phyloP scores from a whole-genome alignment of 2,113 vertebrate species.

The Ageneiosus marmoratus region DNA sequence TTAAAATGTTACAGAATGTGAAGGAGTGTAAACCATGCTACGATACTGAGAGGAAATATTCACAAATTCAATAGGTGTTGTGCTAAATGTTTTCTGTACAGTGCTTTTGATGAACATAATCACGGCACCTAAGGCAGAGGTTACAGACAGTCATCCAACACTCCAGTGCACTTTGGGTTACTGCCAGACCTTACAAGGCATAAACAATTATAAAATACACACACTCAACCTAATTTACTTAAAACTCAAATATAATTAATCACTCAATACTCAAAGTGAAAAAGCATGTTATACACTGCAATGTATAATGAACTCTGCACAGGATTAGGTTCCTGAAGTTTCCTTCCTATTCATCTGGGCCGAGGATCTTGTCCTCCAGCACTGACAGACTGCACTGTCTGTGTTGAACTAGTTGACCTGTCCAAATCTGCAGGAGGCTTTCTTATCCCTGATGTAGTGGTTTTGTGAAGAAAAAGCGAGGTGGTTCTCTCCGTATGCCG shows the following conservation, averaged over 20 bases:
- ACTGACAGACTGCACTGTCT: constrained; percentile 20
- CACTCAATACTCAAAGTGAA: neutral
- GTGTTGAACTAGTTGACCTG: neutral
- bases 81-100: constrained; percentile 4
- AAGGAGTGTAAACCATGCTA: neutral
- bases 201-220: constrained; percentile 20
- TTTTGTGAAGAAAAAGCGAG: constrained; percentile 12
- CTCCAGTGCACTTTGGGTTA: neutral
- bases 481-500: neutral
- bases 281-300: neutral
- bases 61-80: neutral
- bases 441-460: constrained; percentile 31
- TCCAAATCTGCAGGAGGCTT: constrained; percentile 9
- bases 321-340: neutral
- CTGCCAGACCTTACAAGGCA: neutral
- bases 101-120: constrained; percentile 18
- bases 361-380: neutral
- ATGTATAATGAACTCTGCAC: neutral
- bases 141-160: neutral
- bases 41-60: constrained; percentile 14
- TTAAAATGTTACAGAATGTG: neutral
- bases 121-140: neutral
- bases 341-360: neutral
- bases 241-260: constrained; percentile 3
- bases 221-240: neutral